A percentile compares a stretch with the other conserved stretches of the same genome.
Evolutionary conservation across 2,888 invertebrate species (phyloP).

Genomic region (Eulithis prunata): DNA sequence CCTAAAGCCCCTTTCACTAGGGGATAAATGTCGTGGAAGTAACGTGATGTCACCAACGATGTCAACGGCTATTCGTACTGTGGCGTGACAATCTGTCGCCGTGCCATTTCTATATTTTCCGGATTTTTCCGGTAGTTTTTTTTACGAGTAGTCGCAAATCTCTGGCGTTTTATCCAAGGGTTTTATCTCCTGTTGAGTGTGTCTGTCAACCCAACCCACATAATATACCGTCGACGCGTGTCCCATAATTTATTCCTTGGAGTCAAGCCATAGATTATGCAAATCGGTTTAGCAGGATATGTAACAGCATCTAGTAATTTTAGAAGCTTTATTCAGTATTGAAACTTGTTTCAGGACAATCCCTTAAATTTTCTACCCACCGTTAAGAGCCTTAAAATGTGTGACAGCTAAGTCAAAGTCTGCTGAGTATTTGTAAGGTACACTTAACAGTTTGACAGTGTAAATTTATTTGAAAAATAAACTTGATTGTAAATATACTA

Average conservation of each 20-base stretch:
- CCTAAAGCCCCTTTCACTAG: not conserved
- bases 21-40: conserved; percentile 3
- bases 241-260: not conserved
- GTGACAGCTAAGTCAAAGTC: not conserved
- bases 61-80: not conserved
- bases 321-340: not conserved
- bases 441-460: too few species aligned
- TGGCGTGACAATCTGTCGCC: not conserved
- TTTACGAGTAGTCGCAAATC: not conserved
- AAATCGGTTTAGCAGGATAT: not conserved
- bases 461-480: too few species aligned
- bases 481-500: too few species aligned
- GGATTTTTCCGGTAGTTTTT: not conserved
- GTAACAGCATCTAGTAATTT: not conserved
- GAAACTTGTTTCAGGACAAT: too few species aligned
- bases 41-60: not conserved
- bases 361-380: too few species aligned
- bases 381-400: too few species aligned
- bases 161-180: not conserved
- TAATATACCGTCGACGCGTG: not conserved
- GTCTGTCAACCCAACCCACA: not conserved
- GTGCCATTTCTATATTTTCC: not conserved
- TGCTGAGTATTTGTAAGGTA: not conserved
- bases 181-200: not conserved
- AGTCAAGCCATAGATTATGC: not conserved